Percentiles rank a stretch among this genome's conserved stretches.
phyloP scores from a whole-genome alignment of 2,797 vertebrate genomes.

The Ciconia nigra region DNA sequence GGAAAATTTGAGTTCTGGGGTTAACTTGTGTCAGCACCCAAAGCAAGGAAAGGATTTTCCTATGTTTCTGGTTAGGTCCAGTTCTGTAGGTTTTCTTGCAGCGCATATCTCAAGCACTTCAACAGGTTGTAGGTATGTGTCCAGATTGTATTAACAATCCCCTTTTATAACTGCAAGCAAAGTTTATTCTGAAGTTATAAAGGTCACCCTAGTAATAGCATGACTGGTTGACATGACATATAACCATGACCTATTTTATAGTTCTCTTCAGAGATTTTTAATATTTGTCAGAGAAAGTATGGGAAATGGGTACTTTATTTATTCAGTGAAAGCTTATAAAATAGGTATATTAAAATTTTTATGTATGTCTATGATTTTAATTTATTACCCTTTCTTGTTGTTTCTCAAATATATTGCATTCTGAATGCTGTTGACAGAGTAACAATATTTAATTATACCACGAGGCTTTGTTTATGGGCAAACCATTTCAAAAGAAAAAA shows the following conservation, averaged over 20 bases:
- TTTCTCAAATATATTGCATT: slow-evolving; percentile 22
- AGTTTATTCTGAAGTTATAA: slow-evolving; percentile 58
- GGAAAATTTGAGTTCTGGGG: not conserved
- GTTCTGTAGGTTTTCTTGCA: not conserved
- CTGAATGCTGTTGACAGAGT: slow-evolving; percentile 9
- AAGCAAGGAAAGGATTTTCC: not conserved
- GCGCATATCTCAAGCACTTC: not conserved
- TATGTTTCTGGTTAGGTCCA: not conserved
- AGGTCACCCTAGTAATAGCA: slow-evolving; percentile 18
- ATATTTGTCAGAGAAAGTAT: slow-evolving; percentile 39
- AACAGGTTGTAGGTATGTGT: not conserved
- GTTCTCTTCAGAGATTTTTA: slow-evolving; percentile 23
- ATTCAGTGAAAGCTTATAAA: slow-evolving; percentile 37
- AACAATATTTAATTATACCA: slow-evolving; percentile 14
- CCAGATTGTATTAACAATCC: not conserved
- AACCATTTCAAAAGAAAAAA: not conserved
- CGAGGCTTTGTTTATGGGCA: slow-evolving; percentile 13
- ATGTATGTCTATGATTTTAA: slow-evolving; percentile 25
- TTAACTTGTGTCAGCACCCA: slow-evolving; percentile 10
- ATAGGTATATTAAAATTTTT: slow-evolving; percentile 9
- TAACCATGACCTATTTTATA: slow-evolving; percentile 42
- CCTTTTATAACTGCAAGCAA: slow-evolving; percentile 29
- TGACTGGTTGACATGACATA: not conserved
- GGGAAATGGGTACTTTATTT: slow-evolving; percentile 31
- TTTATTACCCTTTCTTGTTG: slow-evolving; percentile 11